A percentile compares a stretch with the other conserved stretches of the same genome.
These are phyloP conservation scores for Cacatua alba DNA, from an alignment of 2,113 vertebrate genomes.

Conservation along the genomic window DNA sequence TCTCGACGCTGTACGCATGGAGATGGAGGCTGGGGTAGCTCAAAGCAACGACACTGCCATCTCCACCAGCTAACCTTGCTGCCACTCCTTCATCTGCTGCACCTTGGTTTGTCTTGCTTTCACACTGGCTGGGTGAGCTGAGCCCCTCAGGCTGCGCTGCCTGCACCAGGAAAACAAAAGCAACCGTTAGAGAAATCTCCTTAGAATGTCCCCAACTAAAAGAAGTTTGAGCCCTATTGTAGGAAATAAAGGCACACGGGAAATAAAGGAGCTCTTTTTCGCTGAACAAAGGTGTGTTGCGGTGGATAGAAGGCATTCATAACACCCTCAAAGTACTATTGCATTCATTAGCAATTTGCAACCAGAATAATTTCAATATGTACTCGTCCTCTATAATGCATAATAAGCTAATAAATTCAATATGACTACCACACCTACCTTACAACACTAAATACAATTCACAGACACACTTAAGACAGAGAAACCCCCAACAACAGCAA, in stretches of 20 bases:
- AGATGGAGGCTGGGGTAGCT: slow-evolving; percentile 50
- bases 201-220: neutral
- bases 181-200: slow-evolving; percentile 21
- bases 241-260: neutral
- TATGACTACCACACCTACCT: neutral
- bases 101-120: slow-evolving; percentile 35
- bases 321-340: neutral
- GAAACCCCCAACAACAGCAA: neutral
- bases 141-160: slow-evolving; percentile 72
- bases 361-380: neutral
- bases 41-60: slow-evolving; percentile 57
- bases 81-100: slow-evolving; percentile 56
- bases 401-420: slow-evolving; percentile 1
- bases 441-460: neutral
- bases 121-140: slow-evolving; percentile 60
- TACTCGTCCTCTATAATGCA: neutral
- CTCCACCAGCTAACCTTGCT: neutral
- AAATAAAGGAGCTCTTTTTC: neutral
- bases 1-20: slow-evolving; percentile 53
- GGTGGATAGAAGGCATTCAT: neutral
- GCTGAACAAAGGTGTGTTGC: neutral
- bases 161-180: slow-evolving; percentile 73
- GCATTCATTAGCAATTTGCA: neutral
- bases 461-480: neutral
- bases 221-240: neutral